phyloP scores from a whole-genome alignment of 2,797 vertebrate genomes.

The Thalassophryne amazonica region DNA sequence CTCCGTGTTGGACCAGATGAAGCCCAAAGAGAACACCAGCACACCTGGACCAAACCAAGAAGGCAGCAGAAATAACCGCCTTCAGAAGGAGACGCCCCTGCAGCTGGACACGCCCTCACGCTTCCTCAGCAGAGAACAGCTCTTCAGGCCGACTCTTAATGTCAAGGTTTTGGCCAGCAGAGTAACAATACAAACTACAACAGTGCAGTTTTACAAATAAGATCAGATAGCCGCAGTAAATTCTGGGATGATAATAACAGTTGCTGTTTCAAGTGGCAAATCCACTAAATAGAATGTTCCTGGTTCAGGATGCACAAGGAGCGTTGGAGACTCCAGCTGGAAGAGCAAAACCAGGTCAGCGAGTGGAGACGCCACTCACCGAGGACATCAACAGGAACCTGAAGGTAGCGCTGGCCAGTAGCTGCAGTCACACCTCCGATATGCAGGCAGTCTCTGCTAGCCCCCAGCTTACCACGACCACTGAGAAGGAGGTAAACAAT shows the following conservation, averaged over 20 bases:
- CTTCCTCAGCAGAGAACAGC: slow-evolving; percentile 91
- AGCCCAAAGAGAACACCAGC: slow-evolving; percentile 52
- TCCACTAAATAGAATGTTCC: background rate
- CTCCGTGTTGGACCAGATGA: slow-evolving; percentile 80
- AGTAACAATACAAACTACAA: background rate
- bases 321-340: slow-evolving; percentile 86
- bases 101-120: slow-evolving; percentile 94
- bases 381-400: slow-evolving; percentile 89
- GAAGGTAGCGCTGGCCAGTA: slow-evolving; percentile 89
- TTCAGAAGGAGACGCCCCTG: slow-evolving; percentile 80
- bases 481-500: slow-evolving; percentile 70
- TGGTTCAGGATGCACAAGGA: slow-evolving; percentile 84
- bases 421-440: slow-evolving; percentile 59
- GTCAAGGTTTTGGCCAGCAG: slow-evolving; percentile 70
- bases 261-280: too few relatives aligned
- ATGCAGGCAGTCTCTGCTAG: slow-evolving; percentile 82
- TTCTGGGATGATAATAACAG: too few relatives aligned
- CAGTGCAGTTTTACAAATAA: too few relatives aligned
- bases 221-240: too few relatives aligned
- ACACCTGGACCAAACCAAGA: slow-evolving; percentile 49
- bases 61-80: slow-evolving; percentile 35
- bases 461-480: slow-evolving; percentile 74
- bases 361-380: slow-evolving; percentile 86
- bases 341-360: slow-evolving; percentile 66
- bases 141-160: slow-evolving; percentile 92